phyloP scores from a whole-genome alignment of 30 jellyfish, hydroid and myxozoan genomes.

The Aurelia aurita region DNA sequence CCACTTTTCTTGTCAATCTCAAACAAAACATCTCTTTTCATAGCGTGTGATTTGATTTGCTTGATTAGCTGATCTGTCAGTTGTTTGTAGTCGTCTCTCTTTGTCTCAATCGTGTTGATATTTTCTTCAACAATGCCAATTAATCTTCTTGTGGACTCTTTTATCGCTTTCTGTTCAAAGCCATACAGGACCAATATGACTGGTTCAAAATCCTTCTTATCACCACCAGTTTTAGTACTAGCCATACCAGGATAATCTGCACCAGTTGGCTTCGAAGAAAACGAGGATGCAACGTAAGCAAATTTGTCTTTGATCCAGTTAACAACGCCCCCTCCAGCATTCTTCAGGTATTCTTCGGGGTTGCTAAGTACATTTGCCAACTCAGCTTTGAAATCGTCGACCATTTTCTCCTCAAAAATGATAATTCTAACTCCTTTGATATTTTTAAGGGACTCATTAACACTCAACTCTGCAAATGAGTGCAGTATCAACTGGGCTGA shows the following conservation, averaged over 20 bases:
- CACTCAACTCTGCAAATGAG: conserved; percentile 46
- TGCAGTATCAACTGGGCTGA: conserved; percentile 47
- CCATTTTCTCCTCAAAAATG: conserved; percentile 37
- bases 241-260: background rate
- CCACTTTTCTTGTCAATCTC: conserved; percentile 21
- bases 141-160: background rate
- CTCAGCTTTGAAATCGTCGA: conserved; percentile 15
- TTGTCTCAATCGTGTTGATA: background rate
- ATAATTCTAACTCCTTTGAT: conserved; percentile 13
- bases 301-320: conserved; percentile 27
- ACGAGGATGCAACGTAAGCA: background rate
- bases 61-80: background rate
- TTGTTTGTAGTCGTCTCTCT: conserved; percentile 1
- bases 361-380: background rate
- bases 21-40: conserved; percentile 21
- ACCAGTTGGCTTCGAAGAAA: background rate
- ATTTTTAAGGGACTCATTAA: background rate
- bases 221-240: background rate
- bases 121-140: conserved; percentile 5
- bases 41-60: conserved; percentile 3
- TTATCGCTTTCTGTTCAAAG: background rate
- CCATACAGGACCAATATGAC: conserved; percentile 7
- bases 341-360: conserved; percentile 12
- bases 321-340: background rate
- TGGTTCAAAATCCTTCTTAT: background rate